These are phyloP conservation scores for Phrixothrix hirtus DNA, from an alignment of 2,888 invertebrate genomes.

Conservation along the genomic window DNA sequence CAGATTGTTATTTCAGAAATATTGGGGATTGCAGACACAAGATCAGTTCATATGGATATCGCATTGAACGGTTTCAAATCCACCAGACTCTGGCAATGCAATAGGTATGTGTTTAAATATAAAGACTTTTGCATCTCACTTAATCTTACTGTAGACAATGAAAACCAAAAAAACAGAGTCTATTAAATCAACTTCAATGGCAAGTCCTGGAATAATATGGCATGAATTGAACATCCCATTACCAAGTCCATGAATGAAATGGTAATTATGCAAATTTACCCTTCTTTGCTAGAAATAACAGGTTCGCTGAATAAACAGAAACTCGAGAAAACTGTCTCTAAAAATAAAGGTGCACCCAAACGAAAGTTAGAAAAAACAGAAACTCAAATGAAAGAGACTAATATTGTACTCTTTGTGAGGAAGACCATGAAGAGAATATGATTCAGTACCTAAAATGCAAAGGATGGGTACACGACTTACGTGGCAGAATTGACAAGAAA, in stretches of 20 bases:
- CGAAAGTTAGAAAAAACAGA: background rate
- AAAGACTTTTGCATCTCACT: conserved; percentile 5
- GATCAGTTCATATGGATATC: conserved; percentile 6
- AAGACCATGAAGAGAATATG: background rate
- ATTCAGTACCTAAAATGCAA: background rate
- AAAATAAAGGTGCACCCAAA: background rate
- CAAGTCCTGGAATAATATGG: no score
- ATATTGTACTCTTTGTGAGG: background rate
- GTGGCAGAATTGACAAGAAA: background rate
- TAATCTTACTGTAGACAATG: background rate
- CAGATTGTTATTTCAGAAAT: conserved; percentile 5
- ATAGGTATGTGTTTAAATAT: conserved; percentile 6
- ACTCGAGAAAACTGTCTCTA: no score
- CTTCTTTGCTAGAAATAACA: background rate
- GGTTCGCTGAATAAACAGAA: background rate
- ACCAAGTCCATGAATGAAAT: background rate
- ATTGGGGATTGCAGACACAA: conserved; percentile 2
- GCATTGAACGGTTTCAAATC: conserved; percentile 7
- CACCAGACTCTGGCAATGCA: conserved; percentile 5
- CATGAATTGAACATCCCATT: no score
- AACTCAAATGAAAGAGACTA: background rate
- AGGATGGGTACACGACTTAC: background rate
- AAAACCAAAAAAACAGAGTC: no score
- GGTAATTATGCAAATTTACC: no score
- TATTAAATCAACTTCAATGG: no score